phyloP scores from a whole-genome alignment of 2,888 invertebrate species.

The Craniophora ligustri region DNA sequence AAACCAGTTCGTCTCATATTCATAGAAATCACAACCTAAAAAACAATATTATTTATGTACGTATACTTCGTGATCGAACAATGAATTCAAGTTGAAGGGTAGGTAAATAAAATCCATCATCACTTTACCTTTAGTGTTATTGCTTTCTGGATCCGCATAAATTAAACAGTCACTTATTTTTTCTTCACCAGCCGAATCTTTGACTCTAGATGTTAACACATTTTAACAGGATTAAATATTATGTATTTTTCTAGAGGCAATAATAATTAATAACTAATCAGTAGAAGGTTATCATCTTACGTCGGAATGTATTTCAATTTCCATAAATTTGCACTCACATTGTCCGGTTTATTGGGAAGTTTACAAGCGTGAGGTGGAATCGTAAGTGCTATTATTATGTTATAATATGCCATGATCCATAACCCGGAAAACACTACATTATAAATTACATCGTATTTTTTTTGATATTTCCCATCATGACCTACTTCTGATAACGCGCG shows the following conservation, averaged over 20 bases:
- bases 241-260: too few species aligned
- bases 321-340: constrained; percentile 71
- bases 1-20: constrained; percentile 73
- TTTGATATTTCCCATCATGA: constrained; percentile 78
- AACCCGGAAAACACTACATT: constrained; percentile 72
- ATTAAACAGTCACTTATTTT: constrained; percentile 66
- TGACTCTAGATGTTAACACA: constrained; percentile 29
- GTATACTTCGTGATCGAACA: too few species aligned
- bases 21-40: constrained; percentile 66
- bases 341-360: constrained; percentile 69
- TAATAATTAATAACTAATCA: neutral
- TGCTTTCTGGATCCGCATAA: constrained; percentile 40
- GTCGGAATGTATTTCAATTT: constrained; percentile 68
- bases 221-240: neutral
- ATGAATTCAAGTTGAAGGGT: neutral
- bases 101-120: neutral
- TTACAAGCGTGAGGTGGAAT: constrained; percentile 80
- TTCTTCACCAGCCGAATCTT: constrained; percentile 26
- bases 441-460: constrained; percentile 75
- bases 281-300: constrained; percentile 58
- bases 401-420: constrained; percentile 77
- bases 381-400: constrained; percentile 77
- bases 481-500: constrained; percentile 72
- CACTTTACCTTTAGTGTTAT: constrained; percentile 35
- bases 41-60: constrained; percentile 18